Percentiles rank a stretch among this genome's conserved stretches.
Evolutionary conservation across 1,140 invertebrate species (phyloP).

Genomic region (Gyrodactylus bullatarudis): DNA sequence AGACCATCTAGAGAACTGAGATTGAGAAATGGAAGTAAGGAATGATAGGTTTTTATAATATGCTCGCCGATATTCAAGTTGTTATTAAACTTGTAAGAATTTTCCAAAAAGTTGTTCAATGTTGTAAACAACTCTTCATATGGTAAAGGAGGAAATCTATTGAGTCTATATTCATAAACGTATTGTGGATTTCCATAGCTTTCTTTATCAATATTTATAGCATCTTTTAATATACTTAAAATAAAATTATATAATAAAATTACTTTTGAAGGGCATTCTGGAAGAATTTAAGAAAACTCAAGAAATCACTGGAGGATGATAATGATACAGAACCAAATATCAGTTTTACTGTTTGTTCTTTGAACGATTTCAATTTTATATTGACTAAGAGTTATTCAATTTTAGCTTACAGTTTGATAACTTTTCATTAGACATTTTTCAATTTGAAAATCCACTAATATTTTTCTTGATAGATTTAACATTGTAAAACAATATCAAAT

Average conservation of each 20-base stretch:
- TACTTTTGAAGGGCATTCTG: not conserved
- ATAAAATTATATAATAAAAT: not conserved
- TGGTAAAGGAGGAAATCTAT: not conserved
- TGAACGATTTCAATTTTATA: not conserved
- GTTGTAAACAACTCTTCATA: not conserved
- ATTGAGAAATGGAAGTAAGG: slow-evolving; percentile 71
- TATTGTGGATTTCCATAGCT: not conserved
- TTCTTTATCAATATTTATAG: not conserved
- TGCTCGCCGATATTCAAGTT: slow-evolving; percentile 27
- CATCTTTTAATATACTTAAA: not conserved
- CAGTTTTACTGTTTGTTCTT: not conserved
- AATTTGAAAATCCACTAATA: too few relatives aligned
- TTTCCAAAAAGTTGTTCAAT: not conserved
- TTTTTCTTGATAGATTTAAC: too few relatives aligned
- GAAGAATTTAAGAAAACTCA: not conserved
- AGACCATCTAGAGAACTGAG: slow-evolving; percentile 71
- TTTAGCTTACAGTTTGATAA: not conserved
- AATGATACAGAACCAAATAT: not conserved
- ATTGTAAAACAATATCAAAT: too few relatives aligned
- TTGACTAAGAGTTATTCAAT: not conserved
- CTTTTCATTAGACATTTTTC: not conserved
- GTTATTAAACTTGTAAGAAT: not conserved
- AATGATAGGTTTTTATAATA: slow-evolving; percentile 51
- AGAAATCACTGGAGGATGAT: not conserved
- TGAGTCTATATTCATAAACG: not conserved